Conservation (phyloP, 1,140 invertebrate species). For the Nilaparvata lugens region DNA sequence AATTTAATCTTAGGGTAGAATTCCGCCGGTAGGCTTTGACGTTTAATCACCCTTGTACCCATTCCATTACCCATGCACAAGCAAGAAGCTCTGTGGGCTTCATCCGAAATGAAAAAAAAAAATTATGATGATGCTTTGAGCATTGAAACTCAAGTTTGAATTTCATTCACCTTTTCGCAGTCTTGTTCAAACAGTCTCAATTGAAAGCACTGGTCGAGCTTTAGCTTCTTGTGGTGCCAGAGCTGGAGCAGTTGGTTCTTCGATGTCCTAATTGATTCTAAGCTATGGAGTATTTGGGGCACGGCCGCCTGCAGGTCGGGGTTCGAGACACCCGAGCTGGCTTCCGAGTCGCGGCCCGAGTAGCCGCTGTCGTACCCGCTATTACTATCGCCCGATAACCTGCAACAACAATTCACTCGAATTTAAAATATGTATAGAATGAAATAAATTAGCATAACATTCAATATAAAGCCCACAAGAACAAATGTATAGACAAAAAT, state of each 20-base stretch:
- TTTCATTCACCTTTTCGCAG: conserved; percentile 91
- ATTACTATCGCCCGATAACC: conserved; percentile 33
- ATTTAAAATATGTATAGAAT: not conserved
- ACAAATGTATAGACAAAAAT: no score
- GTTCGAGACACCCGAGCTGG: conserved; percentile 51
- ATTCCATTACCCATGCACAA: no score
- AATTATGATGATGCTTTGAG: no score
- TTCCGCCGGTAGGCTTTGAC: no score
- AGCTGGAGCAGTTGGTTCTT: conserved; percentile 85
- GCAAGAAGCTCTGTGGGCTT: no score
- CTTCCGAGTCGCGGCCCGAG: conserved; percentile 45
- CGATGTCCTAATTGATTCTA: conserved; percentile 74
- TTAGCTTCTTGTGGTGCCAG: conserved; percentile 88
- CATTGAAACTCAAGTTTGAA: no score
- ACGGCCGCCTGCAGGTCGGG: conserved; percentile 57
- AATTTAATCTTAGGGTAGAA: no score
- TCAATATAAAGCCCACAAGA: no score
- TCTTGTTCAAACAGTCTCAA: conserved; percentile 92
- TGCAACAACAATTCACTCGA: conserved; percentile 13
- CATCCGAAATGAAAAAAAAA: no score
- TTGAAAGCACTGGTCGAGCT: conserved; percentile 92
- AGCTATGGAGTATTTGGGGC: conserved; percentile 59
- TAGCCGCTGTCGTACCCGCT: conserved; percentile 45
- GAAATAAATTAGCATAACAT: not conserved
- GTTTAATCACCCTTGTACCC: no score